phyloP scores from a whole-genome alignment of 1,140 invertebrate genomes.

The Lutraria rhynchaena region DNA sequence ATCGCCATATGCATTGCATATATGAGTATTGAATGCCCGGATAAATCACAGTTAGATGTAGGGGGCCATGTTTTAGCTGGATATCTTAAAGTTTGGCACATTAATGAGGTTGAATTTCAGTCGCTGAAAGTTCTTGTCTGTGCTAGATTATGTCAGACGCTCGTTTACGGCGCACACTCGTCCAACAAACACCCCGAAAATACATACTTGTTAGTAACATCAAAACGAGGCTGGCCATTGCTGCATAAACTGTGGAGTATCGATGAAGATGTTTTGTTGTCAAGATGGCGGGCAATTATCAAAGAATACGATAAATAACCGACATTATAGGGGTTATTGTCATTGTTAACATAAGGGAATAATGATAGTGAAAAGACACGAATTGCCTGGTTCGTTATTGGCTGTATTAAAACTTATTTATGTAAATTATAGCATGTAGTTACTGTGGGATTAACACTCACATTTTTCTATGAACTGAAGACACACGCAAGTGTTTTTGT shows the following conservation, averaged over 20 bases:
- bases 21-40: slow-evolving; percentile 87
- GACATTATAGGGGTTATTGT: too few species aligned
- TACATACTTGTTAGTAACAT: slow-evolving; percentile 88
- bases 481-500: too few species aligned
- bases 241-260: slow-evolving; percentile 83
- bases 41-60: slow-evolving; percentile 82
- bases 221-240: slow-evolving; percentile 75
- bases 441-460: too few species aligned
- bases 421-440: too few species aligned
- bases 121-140: slow-evolving; percentile 89
- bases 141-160: slow-evolving; percentile 89
- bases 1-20: slow-evolving; percentile 91
- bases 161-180: slow-evolving; percentile 91
- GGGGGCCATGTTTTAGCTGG: slow-evolving; percentile 90
- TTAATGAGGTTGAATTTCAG: slow-evolving; percentile 86
- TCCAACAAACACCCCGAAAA: slow-evolving; percentile 89
- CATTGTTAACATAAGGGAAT: too few species aligned
- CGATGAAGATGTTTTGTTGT: slow-evolving; percentile 75
- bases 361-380: too few species aligned
- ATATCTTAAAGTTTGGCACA: slow-evolving; percentile 85
- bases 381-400: too few species aligned
- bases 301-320: slow-evolving; percentile 58
- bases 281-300: slow-evolving; percentile 78
- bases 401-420: too few species aligned
- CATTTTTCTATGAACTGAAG: too few species aligned